These are phyloP conservation scores for Drosophila merina DNA, from an alignment of 2,888 invertebrate species.

Conservation along the genomic window DNA sequence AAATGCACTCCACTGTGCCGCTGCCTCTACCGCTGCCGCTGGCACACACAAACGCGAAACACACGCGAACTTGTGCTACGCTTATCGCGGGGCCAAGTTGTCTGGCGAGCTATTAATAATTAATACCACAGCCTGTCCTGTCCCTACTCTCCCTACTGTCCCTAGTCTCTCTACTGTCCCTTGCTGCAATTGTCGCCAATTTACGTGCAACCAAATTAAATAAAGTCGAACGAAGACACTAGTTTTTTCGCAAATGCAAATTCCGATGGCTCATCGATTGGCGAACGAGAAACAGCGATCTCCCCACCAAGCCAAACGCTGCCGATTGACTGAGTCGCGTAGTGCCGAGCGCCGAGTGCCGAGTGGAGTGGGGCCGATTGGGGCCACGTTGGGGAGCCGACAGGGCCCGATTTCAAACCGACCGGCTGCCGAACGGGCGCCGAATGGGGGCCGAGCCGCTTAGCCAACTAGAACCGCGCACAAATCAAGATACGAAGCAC, in stretches of 20 bases:
- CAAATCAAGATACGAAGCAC: constrained; percentile 68
- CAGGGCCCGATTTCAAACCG: not conserved
- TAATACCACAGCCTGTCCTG: constrained; percentile 7
- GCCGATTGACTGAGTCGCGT: constrained; percentile 59
- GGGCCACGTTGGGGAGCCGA: constrained; percentile 30
- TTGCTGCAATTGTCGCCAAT: constrained; percentile 43
- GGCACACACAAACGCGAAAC: constrained; percentile 9
- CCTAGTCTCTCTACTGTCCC: not conserved
- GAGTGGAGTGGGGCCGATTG: constrained; percentile 25
- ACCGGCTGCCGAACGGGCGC: not conserved
- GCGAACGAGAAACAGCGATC: constrained; percentile 39
- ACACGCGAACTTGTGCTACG: constrained; percentile 7
- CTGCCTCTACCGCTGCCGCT: too few relatives aligned
- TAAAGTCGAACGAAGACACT: constrained; percentile 33
- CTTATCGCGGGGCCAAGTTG: constrained; percentile 53
- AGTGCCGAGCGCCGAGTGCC: constrained; percentile 11
- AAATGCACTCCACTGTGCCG: constrained; percentile 60
- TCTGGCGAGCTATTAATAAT: constrained; percentile 55
- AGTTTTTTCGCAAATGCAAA: constrained; percentile 20
- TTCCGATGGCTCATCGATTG: constrained; percentile 33
- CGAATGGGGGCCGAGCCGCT: constrained; percentile 35
- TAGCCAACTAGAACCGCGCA: constrained; percentile 76
- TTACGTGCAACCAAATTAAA: constrained; percentile 49
- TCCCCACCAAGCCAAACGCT: constrained; percentile 43
- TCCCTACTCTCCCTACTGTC: not conserved